Evolutionary conservation across 2,888 invertebrate species (phyloP).

Genomic region (Epinotia ramella): DNA sequence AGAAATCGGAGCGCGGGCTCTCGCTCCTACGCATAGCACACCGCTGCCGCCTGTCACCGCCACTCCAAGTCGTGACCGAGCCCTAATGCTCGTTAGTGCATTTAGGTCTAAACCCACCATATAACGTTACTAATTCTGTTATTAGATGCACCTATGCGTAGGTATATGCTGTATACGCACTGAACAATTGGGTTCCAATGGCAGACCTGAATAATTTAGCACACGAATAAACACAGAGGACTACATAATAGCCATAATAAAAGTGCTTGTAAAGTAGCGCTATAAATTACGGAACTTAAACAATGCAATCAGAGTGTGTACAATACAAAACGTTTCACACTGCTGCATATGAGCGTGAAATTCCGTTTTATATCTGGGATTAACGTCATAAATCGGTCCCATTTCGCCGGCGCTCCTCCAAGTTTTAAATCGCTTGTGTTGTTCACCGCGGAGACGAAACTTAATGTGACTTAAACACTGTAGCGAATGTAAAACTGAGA

Average conservation of each 20-base stretch:
- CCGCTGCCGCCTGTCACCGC: too few relatives aligned
- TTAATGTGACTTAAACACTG: slow-evolving; percentile 77
- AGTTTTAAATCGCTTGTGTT: slow-evolving; percentile 76
- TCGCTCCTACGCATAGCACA: too few relatives aligned
- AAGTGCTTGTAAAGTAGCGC: slow-evolving; percentile 36
- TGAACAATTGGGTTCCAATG: background rate
- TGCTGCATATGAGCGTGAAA: slow-evolving; percentile 67
- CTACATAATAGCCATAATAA: slow-evolving; percentile 25
- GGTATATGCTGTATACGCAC: background rate
- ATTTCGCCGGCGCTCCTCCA: slow-evolving; percentile 63
- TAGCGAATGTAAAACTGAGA: slow-evolving; percentile 73
- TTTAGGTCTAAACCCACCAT: background rate
- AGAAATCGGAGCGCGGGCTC: too few relatives aligned
- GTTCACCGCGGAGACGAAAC: slow-evolving; percentile 70
- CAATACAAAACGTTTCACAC: slow-evolving; percentile 63
- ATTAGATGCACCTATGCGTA: background rate
- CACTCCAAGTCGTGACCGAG: too few relatives aligned
- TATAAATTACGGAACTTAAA: slow-evolving; percentile 53
- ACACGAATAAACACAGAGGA: background rate
- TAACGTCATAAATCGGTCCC: slow-evolving; percentile 74
- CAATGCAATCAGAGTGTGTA: slow-evolving; percentile 68
- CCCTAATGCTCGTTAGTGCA: background rate
- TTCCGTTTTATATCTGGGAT: slow-evolving; percentile 74
- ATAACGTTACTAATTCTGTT: background rate
- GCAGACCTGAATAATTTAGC: background rate